phyloP scores from a whole-genome alignment of 2,888 invertebrate genomes.

The Polydrusus pterygomalis region DNA sequence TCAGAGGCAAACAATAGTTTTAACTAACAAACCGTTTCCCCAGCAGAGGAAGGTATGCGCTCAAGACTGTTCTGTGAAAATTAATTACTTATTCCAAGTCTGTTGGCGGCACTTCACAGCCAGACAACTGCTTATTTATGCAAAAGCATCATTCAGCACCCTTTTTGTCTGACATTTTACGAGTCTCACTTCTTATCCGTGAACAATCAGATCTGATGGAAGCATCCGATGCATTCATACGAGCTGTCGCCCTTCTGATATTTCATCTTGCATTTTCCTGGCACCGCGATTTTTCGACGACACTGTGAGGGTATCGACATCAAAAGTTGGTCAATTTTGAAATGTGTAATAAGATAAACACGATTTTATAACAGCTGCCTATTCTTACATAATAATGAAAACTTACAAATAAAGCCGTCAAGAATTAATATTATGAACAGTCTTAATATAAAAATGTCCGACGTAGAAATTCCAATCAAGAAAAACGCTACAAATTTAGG shows the following conservation, averaged over 20 bases:
- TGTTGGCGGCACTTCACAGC: constrained; percentile 44
- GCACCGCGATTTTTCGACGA: constrained; percentile 32
- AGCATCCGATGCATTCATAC: constrained; percentile 52
- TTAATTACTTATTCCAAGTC: constrained; percentile 52
- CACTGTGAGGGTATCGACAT: too few relatives aligned
- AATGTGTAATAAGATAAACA: too few relatives aligned
- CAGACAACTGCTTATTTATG: constrained; percentile 56
- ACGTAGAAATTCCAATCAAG: too few relatives aligned
- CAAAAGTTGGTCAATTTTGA: too few relatives aligned
- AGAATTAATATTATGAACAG: too few relatives aligned
- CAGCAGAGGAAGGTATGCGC: constrained; percentile 41
- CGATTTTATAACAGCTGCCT: too few relatives aligned
- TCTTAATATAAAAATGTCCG: too few relatives aligned
- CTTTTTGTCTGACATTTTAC: constrained; percentile 55
- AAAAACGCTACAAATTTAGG: too few relatives aligned
- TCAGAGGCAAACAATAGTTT: constrained; percentile 47
- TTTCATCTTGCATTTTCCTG: constrained; percentile 44
- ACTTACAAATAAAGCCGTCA: too few relatives aligned
- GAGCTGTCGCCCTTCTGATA: constrained; percentile 46
- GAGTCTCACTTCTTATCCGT: constrained; percentile 54
- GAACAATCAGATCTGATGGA: constrained; percentile 52
- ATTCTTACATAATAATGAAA: too few relatives aligned
- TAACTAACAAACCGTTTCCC: constrained; percentile 47
- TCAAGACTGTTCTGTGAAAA: constrained; percentile 42
- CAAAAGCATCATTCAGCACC: constrained; percentile 55